Conservation (phyloP, 92 coral and sea anemone species). For the Desmophyllum pertusum region DNA sequence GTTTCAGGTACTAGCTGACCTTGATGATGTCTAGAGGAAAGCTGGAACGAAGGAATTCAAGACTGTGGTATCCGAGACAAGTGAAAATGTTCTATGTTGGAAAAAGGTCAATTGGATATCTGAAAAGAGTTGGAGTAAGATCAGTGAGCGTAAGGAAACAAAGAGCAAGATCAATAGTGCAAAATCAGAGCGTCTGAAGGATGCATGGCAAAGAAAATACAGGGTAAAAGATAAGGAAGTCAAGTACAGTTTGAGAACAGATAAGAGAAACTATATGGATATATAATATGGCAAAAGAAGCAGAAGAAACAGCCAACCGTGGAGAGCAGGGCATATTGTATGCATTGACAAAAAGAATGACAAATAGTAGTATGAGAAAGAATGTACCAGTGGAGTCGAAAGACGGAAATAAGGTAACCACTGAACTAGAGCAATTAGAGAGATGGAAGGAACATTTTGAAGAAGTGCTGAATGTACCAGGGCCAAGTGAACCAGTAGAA, state of each 20-base stretch:
- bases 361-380: not conserved
- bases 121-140: constrained; percentile 24
- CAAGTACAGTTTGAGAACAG: no score
- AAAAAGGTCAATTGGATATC: no score
- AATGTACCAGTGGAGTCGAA: constrained; percentile 30
- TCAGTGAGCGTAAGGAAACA: constrained; percentile 16
- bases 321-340: constrained; percentile 31
- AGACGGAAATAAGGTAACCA: not conserved
- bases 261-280: no score
- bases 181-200: constrained; percentile 13
- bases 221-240: no score
- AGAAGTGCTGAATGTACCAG: constrained; percentile 20
- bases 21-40: constrained; percentile 22
- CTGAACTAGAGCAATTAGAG: constrained; percentile 6
- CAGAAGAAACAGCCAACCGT: constrained; percentile 10
- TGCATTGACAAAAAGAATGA: constrained; percentile 17
- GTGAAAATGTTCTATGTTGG: not conserved
- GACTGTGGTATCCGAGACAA: not conserved
- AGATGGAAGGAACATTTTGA: constrained; percentile 30
- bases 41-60: constrained; percentile 29
- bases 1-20: constrained; percentile 12
- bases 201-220: constrained; percentile 10
- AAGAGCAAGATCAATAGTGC: constrained; percentile 23
- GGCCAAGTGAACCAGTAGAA: constrained; percentile 22
- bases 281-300: no score